Evolutionary conservation across 2,888 invertebrate genomes (phyloP).

Genomic region (Anaspis maculata): DNA sequence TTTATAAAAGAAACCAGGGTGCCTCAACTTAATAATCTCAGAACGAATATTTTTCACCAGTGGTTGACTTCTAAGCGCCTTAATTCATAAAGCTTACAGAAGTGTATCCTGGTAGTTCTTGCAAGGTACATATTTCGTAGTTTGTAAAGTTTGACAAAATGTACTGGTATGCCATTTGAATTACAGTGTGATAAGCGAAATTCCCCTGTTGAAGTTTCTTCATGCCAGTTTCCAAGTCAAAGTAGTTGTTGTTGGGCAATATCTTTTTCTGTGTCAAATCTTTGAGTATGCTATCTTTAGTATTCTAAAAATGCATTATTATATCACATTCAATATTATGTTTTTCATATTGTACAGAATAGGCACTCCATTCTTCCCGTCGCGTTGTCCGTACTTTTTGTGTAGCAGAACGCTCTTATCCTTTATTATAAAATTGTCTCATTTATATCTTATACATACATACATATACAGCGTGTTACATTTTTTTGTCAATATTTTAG

Average conservation of each 20-base stretch:
- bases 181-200: constrained; percentile 41
- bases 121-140: constrained; percentile 45
- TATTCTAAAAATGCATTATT: constrained; percentile 19
- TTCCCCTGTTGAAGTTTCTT: constrained; percentile 33
- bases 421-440: no score
- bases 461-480: no score
- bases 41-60: not conserved
- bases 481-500: no score
- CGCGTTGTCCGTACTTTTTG: not conserved
- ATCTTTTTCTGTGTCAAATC: constrained; percentile 38
- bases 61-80: constrained; percentile 4
- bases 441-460: no score
- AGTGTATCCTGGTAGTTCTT: constrained; percentile 39
- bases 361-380: not conserved
- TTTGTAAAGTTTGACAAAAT: constrained; percentile 42
- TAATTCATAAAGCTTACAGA: constrained; percentile 26
- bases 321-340: not conserved
- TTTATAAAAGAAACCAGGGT: not conserved
- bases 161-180: constrained; percentile 38
- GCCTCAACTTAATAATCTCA: constrained; percentile 1
- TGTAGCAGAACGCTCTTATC: no score
- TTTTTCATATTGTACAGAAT: not conserved
- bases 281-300: constrained; percentile 34
- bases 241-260: constrained; percentile 35
- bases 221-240: constrained; percentile 36